phyloP scores from a whole-genome alignment of 2,888 invertebrate species.

The Agrenia bidenticulata region DNA sequence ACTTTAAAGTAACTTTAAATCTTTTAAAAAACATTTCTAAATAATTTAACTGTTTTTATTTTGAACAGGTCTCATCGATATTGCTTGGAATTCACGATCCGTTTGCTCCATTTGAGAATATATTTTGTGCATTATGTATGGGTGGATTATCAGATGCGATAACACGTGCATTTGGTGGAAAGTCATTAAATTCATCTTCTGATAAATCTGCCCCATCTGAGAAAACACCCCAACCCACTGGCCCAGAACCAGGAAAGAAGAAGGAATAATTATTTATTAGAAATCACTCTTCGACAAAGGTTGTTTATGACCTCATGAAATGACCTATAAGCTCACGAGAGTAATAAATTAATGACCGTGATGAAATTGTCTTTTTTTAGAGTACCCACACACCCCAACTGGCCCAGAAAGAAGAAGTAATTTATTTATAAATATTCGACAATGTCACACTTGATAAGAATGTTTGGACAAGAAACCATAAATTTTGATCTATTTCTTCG shows the following conservation, averaged over 20 bases:
- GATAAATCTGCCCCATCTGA: not conserved
- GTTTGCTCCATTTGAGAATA: constrained; percentile 97
- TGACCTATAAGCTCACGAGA: too few relatives aligned
- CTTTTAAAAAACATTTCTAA: not conserved
- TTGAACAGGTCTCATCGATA: constrained; percentile 80
- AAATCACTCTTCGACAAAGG: not conserved
- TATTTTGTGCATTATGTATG: constrained; percentile 93
- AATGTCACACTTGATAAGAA: constrained; percentile 93
- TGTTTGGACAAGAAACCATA: constrained; percentile 88
- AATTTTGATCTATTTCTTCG: constrained; percentile 31
- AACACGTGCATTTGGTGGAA: constrained; percentile 76
- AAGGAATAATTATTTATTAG: not conserved
- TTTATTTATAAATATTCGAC: constrained; percentile 69
- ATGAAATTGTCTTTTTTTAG: too few relatives aligned
- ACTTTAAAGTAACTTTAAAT: constrained; percentile 73
- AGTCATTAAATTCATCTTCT: too few relatives aligned
- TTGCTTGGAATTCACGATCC: constrained; percentile 97
- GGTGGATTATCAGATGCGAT: constrained; percentile 99
- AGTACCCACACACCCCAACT: not conserved
- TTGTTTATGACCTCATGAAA: too few relatives aligned
- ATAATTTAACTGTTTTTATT: constrained; percentile 12
- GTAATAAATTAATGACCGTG: too few relatives aligned
- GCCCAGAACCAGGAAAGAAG: not conserved
- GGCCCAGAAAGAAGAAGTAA: too few relatives aligned
- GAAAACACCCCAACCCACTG: not conserved